These are phyloP conservation scores for Sphinx pinastri DNA, from an alignment of 2,888 invertebrate species.

Conservation along the genomic window DNA sequence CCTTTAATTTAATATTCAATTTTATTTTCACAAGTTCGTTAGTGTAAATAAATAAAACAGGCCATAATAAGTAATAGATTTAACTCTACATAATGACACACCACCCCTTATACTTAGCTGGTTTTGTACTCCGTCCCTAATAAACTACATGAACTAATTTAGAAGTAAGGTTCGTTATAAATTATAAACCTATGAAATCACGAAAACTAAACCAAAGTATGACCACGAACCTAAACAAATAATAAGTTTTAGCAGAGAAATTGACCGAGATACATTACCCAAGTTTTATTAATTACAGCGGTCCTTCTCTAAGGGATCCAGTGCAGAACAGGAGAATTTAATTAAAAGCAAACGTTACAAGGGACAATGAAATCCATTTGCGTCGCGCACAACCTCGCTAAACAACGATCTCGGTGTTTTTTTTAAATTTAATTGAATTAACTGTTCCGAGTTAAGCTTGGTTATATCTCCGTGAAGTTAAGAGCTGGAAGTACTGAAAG, in stretches of 20 bases:
- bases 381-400: slow-evolving; percentile 17
- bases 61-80: too few relatives aligned
- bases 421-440: slow-evolving; percentile 24
- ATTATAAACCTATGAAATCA: not conserved
- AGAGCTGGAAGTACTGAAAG: slow-evolving; percentile 6
- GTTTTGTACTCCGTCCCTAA: too few relatives aligned
- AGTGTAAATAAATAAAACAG: too few relatives aligned
- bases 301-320: slow-evolving; percentile 10
- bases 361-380: slow-evolving; percentile 40
- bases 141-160: not conserved
- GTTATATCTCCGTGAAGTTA: slow-evolving; percentile 8
- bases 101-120: too few relatives aligned
- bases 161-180: not conserved
- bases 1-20: too few relatives aligned
- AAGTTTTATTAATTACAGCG: slow-evolving; percentile 28
- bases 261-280: slow-evolving; percentile 12
- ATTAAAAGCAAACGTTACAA: slow-evolving; percentile 60
- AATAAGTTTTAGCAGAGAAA: slow-evolving; percentile 21
- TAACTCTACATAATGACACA: too few relatives aligned
- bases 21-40: too few relatives aligned
- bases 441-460: slow-evolving; percentile 10
- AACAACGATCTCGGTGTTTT: slow-evolving; percentile 12
- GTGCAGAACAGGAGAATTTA: slow-evolving; percentile 50
- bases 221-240: slow-evolving; percentile 14
- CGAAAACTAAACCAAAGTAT: not conserved